phyloP scores from a whole-genome alignment of 1,140 invertebrate genomes.

The Cardiocondyla obscurior region DNA sequence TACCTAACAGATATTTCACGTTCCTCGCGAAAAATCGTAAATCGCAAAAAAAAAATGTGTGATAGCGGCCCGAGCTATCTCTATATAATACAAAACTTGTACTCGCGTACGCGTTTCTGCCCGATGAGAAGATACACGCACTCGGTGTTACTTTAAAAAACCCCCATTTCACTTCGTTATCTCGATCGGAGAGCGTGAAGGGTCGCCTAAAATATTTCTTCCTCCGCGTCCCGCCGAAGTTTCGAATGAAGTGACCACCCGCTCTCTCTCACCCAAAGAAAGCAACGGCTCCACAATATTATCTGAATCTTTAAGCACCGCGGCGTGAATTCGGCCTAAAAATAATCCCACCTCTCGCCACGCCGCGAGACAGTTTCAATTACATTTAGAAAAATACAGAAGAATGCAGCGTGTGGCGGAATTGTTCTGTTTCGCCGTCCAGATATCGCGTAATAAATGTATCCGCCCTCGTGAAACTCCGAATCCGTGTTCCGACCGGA shows the following conservation, averaged over 20 bases:
- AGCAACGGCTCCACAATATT: conserved; percentile 6
- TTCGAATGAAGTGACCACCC: not conserved
- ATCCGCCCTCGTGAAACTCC: conserved; percentile 33
- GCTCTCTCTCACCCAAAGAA: not conserved
- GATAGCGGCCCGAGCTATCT: too few species aligned
- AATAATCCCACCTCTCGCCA: too few species aligned
- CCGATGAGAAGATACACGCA: conserved; percentile 52
- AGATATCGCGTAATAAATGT: conserved; percentile 37
- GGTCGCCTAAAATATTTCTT: conserved; percentile 73
- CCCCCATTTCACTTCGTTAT: conserved; percentile 68
- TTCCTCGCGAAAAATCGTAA: not conserved
- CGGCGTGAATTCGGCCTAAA: not conserved
- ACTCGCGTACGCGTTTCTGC: conserved; percentile 47
- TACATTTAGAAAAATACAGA: not conserved
- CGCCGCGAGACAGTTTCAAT: conserved; percentile 5
- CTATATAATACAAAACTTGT: too few species aligned
- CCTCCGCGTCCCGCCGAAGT: conserved; percentile 47
- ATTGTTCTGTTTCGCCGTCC: conserved; percentile 27
- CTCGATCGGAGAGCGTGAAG: conserved; percentile 69
- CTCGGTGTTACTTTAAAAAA: conserved; percentile 72
- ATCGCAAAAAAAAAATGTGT: too few species aligned
- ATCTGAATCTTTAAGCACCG: not conserved
- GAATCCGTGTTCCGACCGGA: conserved; percentile 23
- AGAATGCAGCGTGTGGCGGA: not conserved
- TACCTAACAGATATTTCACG: not conserved